Evolutionary conservation across 2,888 invertebrate species (phyloP), one percentile per base, ranked within the genome.

Genomic region (Rotaria socialis): DNA sequence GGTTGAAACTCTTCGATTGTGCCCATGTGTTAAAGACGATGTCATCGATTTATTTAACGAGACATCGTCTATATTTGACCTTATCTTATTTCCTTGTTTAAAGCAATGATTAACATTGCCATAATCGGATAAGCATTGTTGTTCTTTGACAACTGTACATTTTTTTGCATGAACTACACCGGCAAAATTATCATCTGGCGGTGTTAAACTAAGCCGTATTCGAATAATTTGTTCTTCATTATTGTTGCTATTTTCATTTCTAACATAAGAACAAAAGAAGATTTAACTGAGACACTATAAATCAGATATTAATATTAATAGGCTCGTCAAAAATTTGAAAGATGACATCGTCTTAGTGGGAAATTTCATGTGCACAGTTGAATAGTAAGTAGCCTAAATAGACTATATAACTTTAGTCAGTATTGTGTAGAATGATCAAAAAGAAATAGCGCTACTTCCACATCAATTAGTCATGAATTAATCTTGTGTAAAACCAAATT

Each of bases 51-150:
- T 80, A 47, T 80, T 80, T 80, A 80, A 80, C 6, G 80, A 67
- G 67, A 67, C 35, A 19, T 67, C 24, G 80, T 80, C 80, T 80
- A 80, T 47, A 80, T 80, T 80, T 80, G 80, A 80, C 47, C 80
- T 80, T 80, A 80, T 47, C 43, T 7, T 47, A 43, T 47, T 80
- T 14, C 47, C 6, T 47, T 43, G 47, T 80, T 80, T 47, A 80
- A 10, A 0, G n/a, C 19, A n/a, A n/a, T 43, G 43, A 47, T 80
- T 80, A 43, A 47, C 3, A n/a, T 80, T 80, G 47, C n/a, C 80
- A 80, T 80, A 80, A 80, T 80, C 80, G 47, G 80, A 80, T 80
- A 47, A 80, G 19, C 67, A 67, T 6, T 80, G n/a, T n/a, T 80
- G 47, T 47, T 47, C 80, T 47, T 43, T 24, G 3, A 80, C 47